A percentile compares a stretch with the other conserved stretches of the same genome.
These are phyloP conservation scores for Narcine bancroftii DNA, from an alignment of 2,113 vertebrate genomes.

Conservation along the genomic window DNA sequence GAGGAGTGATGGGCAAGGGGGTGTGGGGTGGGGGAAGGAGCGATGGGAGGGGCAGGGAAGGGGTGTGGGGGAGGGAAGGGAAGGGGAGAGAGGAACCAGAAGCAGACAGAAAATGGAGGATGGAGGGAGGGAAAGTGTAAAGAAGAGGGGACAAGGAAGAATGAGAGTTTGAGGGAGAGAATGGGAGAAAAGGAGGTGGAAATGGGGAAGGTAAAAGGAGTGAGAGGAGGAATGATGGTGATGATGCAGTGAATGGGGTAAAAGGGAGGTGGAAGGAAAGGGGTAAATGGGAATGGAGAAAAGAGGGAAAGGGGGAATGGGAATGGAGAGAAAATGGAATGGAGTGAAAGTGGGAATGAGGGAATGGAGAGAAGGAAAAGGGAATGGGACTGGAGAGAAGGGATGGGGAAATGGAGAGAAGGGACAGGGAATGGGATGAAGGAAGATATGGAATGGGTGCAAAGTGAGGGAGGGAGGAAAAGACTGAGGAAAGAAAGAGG, in stretches of 20 bases:
- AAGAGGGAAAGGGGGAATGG: background rate
- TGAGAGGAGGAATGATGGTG: background rate
- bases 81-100: too few species aligned
- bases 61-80: too few species aligned
- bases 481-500: background rate
- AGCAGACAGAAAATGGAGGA: too few species aligned
- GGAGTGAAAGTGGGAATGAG: background rate
- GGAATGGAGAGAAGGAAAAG: background rate
- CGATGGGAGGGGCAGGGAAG: conserved; percentile 15
- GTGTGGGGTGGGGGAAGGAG: background rate
- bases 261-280: background rate
- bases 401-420: background rate
- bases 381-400: background rate
- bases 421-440: background rate
- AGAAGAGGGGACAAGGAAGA: too few species aligned
- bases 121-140: too few species aligned
- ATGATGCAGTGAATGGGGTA: background rate
- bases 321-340: background rate
- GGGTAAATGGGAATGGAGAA: background rate
- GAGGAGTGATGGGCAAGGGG: too few species aligned
- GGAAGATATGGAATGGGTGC: background rate
- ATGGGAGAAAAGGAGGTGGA: background rate
- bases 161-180: too few species aligned
- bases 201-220: conserved; percentile 29
- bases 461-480: background rate